These are phyloP conservation scores for Drosophila navojoa DNA, from an alignment of 1,140 invertebrate genomes.

Conservation along the genomic window DNA sequence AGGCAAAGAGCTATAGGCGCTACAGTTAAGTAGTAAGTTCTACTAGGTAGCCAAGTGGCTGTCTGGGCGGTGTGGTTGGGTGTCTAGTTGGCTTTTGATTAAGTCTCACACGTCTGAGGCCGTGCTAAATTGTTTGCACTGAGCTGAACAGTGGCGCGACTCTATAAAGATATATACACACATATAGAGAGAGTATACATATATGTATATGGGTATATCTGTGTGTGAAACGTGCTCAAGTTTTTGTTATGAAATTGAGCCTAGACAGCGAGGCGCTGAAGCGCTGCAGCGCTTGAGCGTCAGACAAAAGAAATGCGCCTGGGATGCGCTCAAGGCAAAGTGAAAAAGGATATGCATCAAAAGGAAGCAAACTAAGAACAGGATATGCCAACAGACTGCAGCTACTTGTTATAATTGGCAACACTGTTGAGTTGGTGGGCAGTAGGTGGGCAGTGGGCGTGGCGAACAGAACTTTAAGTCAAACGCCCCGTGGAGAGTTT, in stretches of 20 bases:
- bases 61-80: conserved; percentile 7
- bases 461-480: not conserved
- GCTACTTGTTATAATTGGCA: conserved; percentile 78
- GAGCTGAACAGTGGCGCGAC: conserved; percentile 10
- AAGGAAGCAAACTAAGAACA: conserved; percentile 73
- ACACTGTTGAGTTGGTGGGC: not conserved
- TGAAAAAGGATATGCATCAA: conserved; percentile 66
- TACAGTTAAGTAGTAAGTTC: conserved; percentile 27
- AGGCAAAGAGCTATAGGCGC: conserved; percentile 24
- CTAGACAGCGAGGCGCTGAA: conserved; percentile 50
- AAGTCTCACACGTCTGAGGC: conserved; percentile 66
- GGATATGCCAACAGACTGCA: conserved; percentile 52
- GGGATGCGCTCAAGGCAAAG: conserved; percentile 34
- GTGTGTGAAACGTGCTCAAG: conserved; percentile 69
- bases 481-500: too few relatives aligned
- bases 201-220: not conserved
- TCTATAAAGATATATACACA: not conserved
- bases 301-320: conserved; percentile 58
- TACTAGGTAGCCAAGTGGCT: conserved; percentile 20
- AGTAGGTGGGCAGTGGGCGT: too few relatives aligned
- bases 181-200: not conserved
- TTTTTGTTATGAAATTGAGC: conserved; percentile 80
- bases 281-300: conserved; percentile 44
- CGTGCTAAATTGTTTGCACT: conserved; percentile 76
- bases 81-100: conserved; percentile 71